phyloP scores from a whole-genome alignment of 2,888 invertebrate genomes.

The Papilio gigon region DNA sequence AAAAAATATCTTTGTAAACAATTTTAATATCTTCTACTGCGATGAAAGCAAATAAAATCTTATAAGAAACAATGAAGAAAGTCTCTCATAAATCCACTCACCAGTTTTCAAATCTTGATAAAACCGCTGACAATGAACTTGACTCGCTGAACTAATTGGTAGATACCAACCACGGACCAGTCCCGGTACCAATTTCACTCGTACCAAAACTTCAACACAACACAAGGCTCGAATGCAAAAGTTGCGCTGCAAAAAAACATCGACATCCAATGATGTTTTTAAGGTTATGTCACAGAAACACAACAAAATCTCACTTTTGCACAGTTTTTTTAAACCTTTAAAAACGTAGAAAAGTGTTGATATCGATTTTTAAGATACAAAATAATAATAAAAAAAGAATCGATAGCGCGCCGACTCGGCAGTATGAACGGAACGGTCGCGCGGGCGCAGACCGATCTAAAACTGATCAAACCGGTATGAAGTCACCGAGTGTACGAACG shows the following conservation, averaged over 20 bases:
- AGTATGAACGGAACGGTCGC: slow-evolving; percentile 57
- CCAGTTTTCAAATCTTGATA: slow-evolving; percentile 73
- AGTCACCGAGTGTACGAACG: slow-evolving; percentile 60
- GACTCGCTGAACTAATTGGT: slow-evolving; percentile 64
- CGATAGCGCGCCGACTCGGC: slow-evolving; percentile 57
- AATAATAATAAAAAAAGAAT: slow-evolving; percentile 52
- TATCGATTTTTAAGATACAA: slow-evolving; percentile 43
- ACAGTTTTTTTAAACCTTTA: slow-evolving; percentile 37
- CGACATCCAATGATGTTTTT: slow-evolving; percentile 32
- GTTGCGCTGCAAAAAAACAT: slow-evolving; percentile 57
- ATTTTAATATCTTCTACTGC: slow-evolving; percentile 18
- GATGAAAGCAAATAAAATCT: slow-evolving; percentile 33
- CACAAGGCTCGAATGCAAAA: slow-evolving; percentile 57
- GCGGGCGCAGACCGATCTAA: slow-evolving; percentile 71
- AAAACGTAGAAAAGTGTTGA: slow-evolving; percentile 42
- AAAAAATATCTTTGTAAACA: slow-evolving; percentile 28
- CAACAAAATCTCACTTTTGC: slow-evolving; percentile 29
- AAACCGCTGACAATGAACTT: slow-evolving; percentile 69
- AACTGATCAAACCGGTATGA: slow-evolving; percentile 79
- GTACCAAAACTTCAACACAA: slow-evolving; percentile 54
- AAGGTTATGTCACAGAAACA: slow-evolving; percentile 27
- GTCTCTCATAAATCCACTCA: slow-evolving; percentile 58
- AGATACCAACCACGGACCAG: slow-evolving; percentile 52
- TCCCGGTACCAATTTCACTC: slow-evolving; percentile 66
- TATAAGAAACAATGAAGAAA: slow-evolving; percentile 60